Percentiles rank a stretch among this genome's conserved stretches.
Evolutionary conservation across 2,888 invertebrate genomes (phyloP).

Genomic region (Biston stratarius): DNA sequence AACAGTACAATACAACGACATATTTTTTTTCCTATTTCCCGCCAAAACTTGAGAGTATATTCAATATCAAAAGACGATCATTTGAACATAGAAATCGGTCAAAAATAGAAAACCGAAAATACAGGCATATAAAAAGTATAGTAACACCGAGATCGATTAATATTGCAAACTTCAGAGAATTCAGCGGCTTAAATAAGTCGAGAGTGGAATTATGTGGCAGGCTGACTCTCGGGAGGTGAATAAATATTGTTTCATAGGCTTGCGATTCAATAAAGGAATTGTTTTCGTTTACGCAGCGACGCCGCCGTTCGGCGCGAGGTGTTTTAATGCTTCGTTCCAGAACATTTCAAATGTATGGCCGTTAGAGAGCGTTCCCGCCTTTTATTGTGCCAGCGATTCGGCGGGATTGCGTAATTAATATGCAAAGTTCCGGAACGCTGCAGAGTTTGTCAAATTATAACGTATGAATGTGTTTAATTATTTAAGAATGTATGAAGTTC

Average conservation of each 20-base stretch:
- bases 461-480: slow-evolving; percentile 34
- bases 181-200: slow-evolving; percentile 64
- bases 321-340: slow-evolving; percentile 39
- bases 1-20: no score
- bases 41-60: no score
- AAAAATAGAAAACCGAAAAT: slow-evolving; percentile 48
- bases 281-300: slow-evolving; percentile 57
- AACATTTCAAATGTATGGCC: slow-evolving; percentile 31
- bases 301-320: slow-evolving; percentile 50
- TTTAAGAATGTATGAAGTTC: slow-evolving; percentile 22
- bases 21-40: no score
- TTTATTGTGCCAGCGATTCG: slow-evolving; percentile 36
- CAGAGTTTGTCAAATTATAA: slow-evolving; percentile 37
- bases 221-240: slow-evolving; percentile 47
- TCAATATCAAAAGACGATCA: neutral
- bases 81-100: neutral
- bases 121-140: slow-evolving; percentile 63
- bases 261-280: slow-evolving; percentile 62
- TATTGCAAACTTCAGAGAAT: slow-evolving; percentile 64
- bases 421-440: slow-evolving; percentile 31
- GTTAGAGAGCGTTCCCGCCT: slow-evolving; percentile 21
- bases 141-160: slow-evolving; percentile 65
- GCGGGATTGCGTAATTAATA: slow-evolving; percentile 35
- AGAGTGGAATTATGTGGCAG: slow-evolving; percentile 64
- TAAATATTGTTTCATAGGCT: slow-evolving; percentile 64